Conservation (phyloP, 2,113 vertebrate genomes). For the Rallus limicola region DNA sequence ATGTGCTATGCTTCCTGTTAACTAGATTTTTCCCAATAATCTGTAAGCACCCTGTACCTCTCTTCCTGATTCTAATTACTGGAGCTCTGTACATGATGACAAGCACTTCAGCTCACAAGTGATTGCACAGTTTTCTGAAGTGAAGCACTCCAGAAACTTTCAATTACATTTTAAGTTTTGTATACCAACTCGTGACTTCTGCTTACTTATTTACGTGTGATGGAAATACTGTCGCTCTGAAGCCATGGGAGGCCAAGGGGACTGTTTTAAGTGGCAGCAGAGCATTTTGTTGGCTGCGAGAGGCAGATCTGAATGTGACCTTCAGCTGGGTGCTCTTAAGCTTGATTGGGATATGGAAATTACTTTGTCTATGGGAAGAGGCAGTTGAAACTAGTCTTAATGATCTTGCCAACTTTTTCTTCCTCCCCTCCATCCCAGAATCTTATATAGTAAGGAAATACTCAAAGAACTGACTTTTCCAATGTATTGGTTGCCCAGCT, state of each 20-base stretch:
- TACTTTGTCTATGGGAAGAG: neutral
- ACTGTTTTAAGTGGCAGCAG: constrained; percentile 12
- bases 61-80: constrained; percentile 51
- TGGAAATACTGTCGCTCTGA: neutral
- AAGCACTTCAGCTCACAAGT: constrained; percentile 61
- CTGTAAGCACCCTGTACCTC: constrained; percentile 22
- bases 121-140: constrained; percentile 51
- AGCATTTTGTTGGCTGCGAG: neutral
- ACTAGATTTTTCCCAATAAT: constrained; percentile 40
- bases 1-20: constrained; percentile 15
- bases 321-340: constrained; percentile 53
- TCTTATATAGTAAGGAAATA: neutral
- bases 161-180: constrained; percentile 34
- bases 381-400: neutral
- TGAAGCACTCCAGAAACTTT: constrained; percentile 53
- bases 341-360: constrained; percentile 60
- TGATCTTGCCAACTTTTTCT: neutral
- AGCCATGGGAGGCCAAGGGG: neutral
- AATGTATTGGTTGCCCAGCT: neutral
- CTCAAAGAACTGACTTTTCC: neutral
- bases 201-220: neutral
- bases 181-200: neutral
- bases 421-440: neutral
- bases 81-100: constrained; percentile 27
- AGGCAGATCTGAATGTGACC: constrained; percentile 34